Evolutionary conservation across 2,888 invertebrate species (phyloP), one percentile per base, ranked within the genome.

Genomic region (Dynastes grantii): DNA sequence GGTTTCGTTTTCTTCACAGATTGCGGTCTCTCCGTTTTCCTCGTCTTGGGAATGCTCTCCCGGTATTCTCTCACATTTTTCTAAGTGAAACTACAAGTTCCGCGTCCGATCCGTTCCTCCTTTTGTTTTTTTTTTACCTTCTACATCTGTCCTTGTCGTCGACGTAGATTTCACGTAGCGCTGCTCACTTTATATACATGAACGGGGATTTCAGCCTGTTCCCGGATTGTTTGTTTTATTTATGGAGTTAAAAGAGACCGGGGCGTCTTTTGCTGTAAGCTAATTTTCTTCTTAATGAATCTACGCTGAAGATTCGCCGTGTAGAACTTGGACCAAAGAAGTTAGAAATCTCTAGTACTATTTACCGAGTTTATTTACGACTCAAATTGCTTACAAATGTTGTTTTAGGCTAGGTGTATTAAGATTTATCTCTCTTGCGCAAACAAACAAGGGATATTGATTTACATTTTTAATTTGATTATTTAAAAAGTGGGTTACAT

Each of bases 171-270:
- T 51, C 29, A 8, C 29, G 32, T 32, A 27, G 71, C 27, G n/a
- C 64, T 32, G 27, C 22, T 76, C 64, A 76, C 76, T 76, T 76
- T 63, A 76, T 76, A 76, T 76, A 76, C 76, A 76, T 76, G 76
- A 76, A 45, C 64, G 76, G 76, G 76, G 76, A 76, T 76, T 76
- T 76, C 40, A 55, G 29, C 73, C 22, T 22, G 61, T 63, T 61
- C 61, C 45, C 61, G n/a, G 61, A 75, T 63, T 75, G 75, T 71
- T 71, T 71, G 55, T 75, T 61, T 75, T 75, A 61, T 75, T 75
- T 61, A 61, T 75, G 61, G 22, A 75, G 61, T 40, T 75, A 61
- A 75, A 27, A 40, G 16, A 65, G 40, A 45, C 37, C 9, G 45
- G 45, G 40, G n/a, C 16, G 4, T 2, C 22, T 45, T 49, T 2